These are phyloP conservation scores for Bubo scandiacus DNA, from an alignment of 2,113 vertebrate species.

Conservation along the genomic window DNA sequence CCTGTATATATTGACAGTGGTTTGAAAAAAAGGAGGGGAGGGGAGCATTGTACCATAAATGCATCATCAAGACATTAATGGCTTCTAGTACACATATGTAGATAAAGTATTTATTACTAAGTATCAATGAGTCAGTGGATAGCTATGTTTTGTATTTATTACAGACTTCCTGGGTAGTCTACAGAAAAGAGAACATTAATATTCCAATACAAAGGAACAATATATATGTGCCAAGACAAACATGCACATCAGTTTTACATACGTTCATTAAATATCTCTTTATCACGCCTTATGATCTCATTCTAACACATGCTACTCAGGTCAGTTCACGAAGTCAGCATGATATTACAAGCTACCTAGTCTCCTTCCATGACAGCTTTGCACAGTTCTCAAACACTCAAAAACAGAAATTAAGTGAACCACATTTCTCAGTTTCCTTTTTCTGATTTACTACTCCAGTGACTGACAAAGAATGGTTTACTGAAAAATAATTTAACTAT, in stretches of 20 bases:
- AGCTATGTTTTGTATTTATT: conserved; percentile 45
- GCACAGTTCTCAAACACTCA: not conserved
- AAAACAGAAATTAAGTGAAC: not conserved
- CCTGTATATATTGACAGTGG: not conserved
- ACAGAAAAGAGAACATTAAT: conserved; percentile 19
- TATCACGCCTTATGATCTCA: conserved; percentile 24
- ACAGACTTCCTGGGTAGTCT: conserved; percentile 50
- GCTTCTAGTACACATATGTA: not conserved
- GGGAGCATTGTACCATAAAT: not conserved
- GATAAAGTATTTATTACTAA: not conserved
- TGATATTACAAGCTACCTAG: not conserved
- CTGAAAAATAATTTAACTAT: not conserved
- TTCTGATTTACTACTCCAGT: not conserved
- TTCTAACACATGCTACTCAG: not conserved
- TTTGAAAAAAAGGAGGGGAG: not conserved
- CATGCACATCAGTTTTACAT: not conserved
- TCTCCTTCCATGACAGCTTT: not conserved
- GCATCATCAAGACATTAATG: not conserved
- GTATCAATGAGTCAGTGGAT: conserved; percentile 40
- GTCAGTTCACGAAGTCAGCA: not conserved
- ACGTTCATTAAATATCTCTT: not conserved
- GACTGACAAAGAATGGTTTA: not conserved
- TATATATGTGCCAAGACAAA: not conserved
- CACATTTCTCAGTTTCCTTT: not conserved
- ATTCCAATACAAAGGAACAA: conserved; percentile 14